Conservation (phyloP, 2,888 invertebrate genomes). For the Ennomos fuscantarius region DNA sequence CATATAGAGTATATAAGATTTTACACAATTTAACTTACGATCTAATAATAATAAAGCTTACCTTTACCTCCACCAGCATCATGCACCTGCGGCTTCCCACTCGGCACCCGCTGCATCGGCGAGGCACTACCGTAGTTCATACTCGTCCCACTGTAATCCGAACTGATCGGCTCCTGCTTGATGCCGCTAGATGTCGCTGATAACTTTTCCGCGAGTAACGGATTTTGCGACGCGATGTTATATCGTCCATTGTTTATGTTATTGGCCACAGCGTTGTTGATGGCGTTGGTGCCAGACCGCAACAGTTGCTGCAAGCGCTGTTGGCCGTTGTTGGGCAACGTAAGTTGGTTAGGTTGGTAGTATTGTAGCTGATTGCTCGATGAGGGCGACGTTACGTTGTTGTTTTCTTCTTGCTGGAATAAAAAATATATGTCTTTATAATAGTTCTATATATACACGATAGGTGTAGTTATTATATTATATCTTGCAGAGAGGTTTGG, state of each 20-base stretch:
- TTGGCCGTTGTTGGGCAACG: conserved; percentile 73
- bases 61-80: conserved; percentile 85
- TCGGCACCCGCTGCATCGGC: conserved; percentile 82
- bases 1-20: not conserved
- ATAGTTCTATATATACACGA: too few species aligned
- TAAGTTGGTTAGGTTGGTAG: conserved; percentile 74
- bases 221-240: conserved; percentile 94
- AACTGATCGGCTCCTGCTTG: conserved; percentile 82
- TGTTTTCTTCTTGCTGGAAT: conserved; percentile 84
- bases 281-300: conserved; percentile 77
- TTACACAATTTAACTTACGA: conserved; percentile 10
- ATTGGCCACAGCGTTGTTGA: conserved; percentile 75
- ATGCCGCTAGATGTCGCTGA: conserved; percentile 90
- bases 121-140: conserved; percentile 82
- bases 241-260: conserved; percentile 86
- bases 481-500: too few species aligned
- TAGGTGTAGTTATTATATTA: too few species aligned
- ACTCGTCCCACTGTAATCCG: conserved; percentile 79
- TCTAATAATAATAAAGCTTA: conserved; percentile 54
- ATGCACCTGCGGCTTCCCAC: conserved; percentile 81
- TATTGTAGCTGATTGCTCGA: conserved; percentile 76
- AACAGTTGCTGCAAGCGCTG: conserved; percentile 77
- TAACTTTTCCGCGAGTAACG: conserved; percentile 92
- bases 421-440: conserved; percentile 11
- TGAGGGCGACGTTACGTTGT: conserved; percentile 77